phyloP scores from a whole-genome alignment of 2,113 vertebrate genomes.

The Alces alces region DNA sequence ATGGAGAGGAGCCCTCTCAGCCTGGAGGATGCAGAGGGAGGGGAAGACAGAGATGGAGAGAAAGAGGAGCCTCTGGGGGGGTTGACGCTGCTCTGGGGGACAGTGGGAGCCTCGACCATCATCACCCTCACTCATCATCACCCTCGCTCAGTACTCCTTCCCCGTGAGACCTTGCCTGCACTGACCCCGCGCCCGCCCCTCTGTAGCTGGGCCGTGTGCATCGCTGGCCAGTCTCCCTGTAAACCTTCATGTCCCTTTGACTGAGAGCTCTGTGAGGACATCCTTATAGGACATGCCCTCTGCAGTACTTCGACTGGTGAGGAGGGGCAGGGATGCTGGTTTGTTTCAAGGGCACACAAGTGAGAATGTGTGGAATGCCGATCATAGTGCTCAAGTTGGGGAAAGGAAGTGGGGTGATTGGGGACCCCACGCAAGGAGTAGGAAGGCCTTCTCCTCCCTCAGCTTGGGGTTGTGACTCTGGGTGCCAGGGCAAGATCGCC shows the following conservation, averaged over 20 bases:
- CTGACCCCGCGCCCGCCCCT: fast-evolving
- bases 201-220: background rate
- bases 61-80: background rate
- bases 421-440: background rate
- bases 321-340: background rate
- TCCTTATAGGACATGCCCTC: background rate
- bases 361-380: fast-evolving
- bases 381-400: background rate
- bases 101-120: background rate
- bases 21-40: background rate
- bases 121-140: too few species aligned
- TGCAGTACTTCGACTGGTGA: background rate
- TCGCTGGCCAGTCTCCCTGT: background rate
- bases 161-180: background rate
- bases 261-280: background rate
- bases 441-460: background rate
- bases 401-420: background rate
- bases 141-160: too few species aligned
- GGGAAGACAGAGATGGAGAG: too few species aligned
- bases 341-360: background rate
- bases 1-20: background rate
- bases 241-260: background rate
- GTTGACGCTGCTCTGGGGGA: background rate
- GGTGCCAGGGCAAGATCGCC: background rate
- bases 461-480: background rate